Conservation (phyloP, 92 coral and sea anemone genomes). For the Galaxea fascicularis region DNA sequence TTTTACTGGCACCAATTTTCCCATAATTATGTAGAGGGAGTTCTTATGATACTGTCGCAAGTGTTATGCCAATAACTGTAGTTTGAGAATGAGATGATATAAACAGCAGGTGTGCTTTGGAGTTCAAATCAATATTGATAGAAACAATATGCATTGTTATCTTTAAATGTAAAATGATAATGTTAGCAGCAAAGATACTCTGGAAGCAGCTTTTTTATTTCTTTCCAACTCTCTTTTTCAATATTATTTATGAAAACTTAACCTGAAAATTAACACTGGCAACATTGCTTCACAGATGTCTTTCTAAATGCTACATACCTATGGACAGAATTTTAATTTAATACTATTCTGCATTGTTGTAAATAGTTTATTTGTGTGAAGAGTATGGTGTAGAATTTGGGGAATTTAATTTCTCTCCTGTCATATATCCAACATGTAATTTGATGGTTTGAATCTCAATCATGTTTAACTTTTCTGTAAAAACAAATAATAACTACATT, state of each 20-base stretch:
- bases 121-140: background rate
- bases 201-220: background rate
- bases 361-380: background rate
- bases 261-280: no score
- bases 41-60: no score
- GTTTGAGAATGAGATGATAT: no score
- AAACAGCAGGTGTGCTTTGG: background rate
- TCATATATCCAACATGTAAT: no score
- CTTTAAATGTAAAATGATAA: no score
- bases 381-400: background rate
- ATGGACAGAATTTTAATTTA: background rate
- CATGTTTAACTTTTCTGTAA: no score
- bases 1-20: no score
- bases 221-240: background rate
- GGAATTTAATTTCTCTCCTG: background rate
- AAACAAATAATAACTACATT: no score
- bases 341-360: background rate
- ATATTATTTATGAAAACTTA: background rate
- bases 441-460: background rate
- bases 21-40: no score
- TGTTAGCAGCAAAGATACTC: background rate
- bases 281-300: constrained; percentile 4
- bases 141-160: background rate
- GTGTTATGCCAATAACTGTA: no score
- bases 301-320: background rate